A percentile compares a stretch with the other conserved stretches of the same genome.
These are phyloP conservation scores for Notocelia uddmanniana DNA, from an alignment of 2,888 invertebrate genomes.

Conservation along the genomic window DNA sequence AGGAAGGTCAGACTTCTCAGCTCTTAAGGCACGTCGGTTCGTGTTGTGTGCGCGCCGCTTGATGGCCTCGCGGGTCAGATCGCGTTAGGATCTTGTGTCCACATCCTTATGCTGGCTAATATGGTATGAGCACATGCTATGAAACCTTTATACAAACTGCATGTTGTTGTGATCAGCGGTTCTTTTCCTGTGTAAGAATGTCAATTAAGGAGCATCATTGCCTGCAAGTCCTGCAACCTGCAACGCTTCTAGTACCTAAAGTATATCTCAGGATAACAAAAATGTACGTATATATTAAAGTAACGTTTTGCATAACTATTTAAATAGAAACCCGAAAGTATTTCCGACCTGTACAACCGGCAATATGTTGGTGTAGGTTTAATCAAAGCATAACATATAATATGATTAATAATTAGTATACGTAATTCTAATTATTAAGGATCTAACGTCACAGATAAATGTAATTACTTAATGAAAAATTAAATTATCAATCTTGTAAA, in stretches of 20 bases:
- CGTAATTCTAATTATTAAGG: not conserved
- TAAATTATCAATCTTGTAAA: not conserved
- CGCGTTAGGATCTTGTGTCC: conserved; percentile 21
- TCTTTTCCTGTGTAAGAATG: not conserved
- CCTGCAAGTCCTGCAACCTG: too few relatives aligned
- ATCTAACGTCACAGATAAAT: not conserved
- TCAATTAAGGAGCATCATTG: not conserved
- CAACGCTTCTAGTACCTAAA: too few relatives aligned
- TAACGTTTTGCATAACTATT: too few relatives aligned
- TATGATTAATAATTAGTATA: not conserved
- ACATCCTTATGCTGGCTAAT: conserved; percentile 11
- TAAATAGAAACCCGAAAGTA: too few relatives aligned
- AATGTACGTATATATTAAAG: too few relatives aligned
- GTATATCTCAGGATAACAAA: too few relatives aligned
- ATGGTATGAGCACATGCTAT: not conserved
- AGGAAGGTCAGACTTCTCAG: conserved; percentile 19
- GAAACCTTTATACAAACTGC: not conserved
- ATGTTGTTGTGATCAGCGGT: too few relatives aligned
- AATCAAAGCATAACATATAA: too few relatives aligned
- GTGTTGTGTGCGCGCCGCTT: conserved; percentile 16
- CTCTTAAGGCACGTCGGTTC: conserved; percentile 8
- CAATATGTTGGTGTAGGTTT: too few relatives aligned
- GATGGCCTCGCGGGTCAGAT: conserved; percentile 25
- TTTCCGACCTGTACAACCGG: too few relatives aligned
- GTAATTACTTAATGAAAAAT: not conserved